These are phyloP conservation scores for Sciurus vulgaris DNA, from an alignment of 2,797 vertebrate genomes.

Conservation along the genomic window DNA sequence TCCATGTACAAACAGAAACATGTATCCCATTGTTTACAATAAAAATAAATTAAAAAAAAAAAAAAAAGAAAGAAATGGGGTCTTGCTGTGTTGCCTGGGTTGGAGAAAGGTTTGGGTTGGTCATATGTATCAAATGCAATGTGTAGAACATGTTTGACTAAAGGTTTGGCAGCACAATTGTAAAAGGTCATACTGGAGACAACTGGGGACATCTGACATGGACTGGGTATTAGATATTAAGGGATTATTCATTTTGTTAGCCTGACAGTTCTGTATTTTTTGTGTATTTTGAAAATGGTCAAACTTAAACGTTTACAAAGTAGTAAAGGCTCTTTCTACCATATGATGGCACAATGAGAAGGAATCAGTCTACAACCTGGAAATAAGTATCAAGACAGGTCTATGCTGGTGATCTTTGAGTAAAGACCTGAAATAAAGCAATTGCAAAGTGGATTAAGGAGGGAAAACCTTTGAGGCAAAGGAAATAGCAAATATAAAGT, in stretches of 20 bases:
- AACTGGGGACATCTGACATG: not conserved
- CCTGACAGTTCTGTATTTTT: not conserved
- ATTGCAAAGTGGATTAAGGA: not conserved
- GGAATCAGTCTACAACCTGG: not conserved
- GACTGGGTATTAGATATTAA: not conserved
- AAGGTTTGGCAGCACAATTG: not conserved
- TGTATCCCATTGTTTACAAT: no score
- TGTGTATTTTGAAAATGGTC: not conserved
- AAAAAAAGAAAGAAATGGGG: no score
- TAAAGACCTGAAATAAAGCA: not conserved
- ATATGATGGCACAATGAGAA: not conserved
- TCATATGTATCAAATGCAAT: not conserved
- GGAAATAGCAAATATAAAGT: not conserved
- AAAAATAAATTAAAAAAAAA: no score
- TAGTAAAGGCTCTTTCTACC: not conserved
- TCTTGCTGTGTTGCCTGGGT: not conserved
- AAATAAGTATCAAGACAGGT: not conserved
- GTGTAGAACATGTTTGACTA: not conserved
- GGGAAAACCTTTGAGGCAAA: not conserved
- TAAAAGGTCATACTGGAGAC: not conserved
- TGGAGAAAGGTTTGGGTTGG: not conserved
- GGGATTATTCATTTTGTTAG: not conserved
- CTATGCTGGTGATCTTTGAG: not conserved
- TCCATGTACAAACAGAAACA: no score
- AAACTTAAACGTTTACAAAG: not conserved